Base-by-base conservation (phyloP, 2,888 invertebrate genomes). In the Idaea biselata region DNA sequence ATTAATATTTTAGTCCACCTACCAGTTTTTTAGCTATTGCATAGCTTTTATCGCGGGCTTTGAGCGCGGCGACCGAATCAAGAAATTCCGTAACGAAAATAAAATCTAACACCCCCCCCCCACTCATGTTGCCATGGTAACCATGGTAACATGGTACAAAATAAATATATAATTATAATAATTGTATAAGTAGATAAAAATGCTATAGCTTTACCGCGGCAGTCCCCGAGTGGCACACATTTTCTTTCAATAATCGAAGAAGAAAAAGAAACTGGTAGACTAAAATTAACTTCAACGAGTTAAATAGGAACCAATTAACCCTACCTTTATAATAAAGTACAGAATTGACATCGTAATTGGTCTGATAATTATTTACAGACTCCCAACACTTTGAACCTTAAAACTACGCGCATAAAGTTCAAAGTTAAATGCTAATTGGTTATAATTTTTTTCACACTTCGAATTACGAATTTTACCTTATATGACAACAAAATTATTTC, bases 341-440 rank as follows among this genome's bases (percentile, higher is more conserved):
- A 68, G 70, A 75, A 76, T 74, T 80, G 81, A 82, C 82, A 82
- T 78, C 77, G 78, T 82, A 81, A 82, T 82, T 76, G 80, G 70
- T 69, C 60, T 65, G 63, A 71, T 71, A 75, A 73, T 73, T 68
- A 68, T 70, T 63, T 62, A 58, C 55, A 18, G 60, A 60, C 62
- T 65, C 56, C 6, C 55, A 69, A 67, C 60, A 61, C 63, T 33
- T 64, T 66, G 58, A 60, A 68, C 72, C 64, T 56, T 71, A 66
- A 58, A 54, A 4, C 7, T 25, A 7, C 17, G 54, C 17, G 5
- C 7, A 56, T 68, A 71, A 71, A 68, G 67, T 60, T 56, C 58
- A 71, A 65, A 70, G 66, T 63, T n/a, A 58, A 25, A 60, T 63
- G 63, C n/a, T 62, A 56, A 63, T 62, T 62, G 56, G 63, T 55